Evolutionary conservation across 2,888 invertebrate species (phyloP), one percentile per base, ranked within the genome.

Genomic region (Calameuta idolon): DNA sequence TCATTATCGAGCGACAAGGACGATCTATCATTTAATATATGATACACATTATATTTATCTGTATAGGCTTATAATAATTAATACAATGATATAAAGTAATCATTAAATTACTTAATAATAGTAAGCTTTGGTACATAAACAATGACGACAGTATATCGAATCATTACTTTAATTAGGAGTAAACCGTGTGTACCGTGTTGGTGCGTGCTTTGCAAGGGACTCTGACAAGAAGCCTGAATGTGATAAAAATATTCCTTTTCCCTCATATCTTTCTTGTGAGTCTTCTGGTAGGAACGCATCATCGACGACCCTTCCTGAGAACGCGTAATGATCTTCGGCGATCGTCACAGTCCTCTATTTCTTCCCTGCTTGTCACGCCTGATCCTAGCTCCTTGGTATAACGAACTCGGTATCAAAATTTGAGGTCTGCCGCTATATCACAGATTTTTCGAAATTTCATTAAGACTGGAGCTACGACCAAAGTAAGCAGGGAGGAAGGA

Each of bases 101-200:
- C 85, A 81, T 88, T 89, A 89, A 90, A 89, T 89, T 89, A 91
- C 89, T 90, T 89, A 89, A 89, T 89, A 85, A 87, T 88, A 88
- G 88, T 90, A 90, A 91, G 91, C 91, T 91, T 91, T 91, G 91
- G 91, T 91, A 90, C 89, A 89, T 90, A 90, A 91, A 90, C 88
- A 90, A 90, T 90, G 88, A 88, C 88, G 86, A 89, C 82, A 84
- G 83, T 85, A 86, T 86, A 87, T 74, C 74, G 74, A 55, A 74
- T 74, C 74, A 33, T 74, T 74, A 74, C 37, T n/a, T 74, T 74
- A 74, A 74, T 34, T 74, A 74, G 34, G 12, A 34, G 74, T 74
- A 74, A 74, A 74, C 74, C 74, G 74, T 37, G 74, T 37, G 74
- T 34, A 76, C 74, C 73, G 69, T 75, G 69, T 40, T 68, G 77